phyloP scores from a whole-genome alignment of 2,888 invertebrate genomes.

The Pristionchus mayeri region DNA sequence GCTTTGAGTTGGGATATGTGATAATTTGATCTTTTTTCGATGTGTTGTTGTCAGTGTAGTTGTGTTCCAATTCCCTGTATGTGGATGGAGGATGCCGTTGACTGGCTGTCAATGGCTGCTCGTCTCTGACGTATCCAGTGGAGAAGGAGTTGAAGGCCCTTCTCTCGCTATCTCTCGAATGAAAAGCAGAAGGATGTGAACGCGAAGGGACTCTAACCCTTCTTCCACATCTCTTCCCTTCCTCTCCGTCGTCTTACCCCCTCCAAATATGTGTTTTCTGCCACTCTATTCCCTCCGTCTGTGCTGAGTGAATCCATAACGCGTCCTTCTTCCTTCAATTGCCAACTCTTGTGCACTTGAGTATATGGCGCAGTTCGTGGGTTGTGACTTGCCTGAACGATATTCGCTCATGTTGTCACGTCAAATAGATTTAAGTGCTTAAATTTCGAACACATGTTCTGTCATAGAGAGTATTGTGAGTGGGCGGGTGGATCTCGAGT shows the following conservation, averaged over 20 bases:
- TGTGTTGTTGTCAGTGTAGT: too few species aligned
- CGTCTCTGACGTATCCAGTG: not conserved
- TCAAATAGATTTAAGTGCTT: not conserved
- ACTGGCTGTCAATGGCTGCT: too few species aligned
- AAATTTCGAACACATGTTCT: too few species aligned
- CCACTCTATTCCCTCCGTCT: not conserved
- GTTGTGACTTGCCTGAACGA: not conserved
- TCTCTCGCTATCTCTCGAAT: slow-evolving; percentile 16
- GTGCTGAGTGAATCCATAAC: not conserved
- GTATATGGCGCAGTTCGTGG: not conserved
- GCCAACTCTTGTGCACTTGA: not conserved
- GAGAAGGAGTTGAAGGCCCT: not conserved
- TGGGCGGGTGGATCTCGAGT: too few species aligned
- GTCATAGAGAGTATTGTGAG: too few species aligned
- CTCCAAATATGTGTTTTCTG: slow-evolving; percentile 37
- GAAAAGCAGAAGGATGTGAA: slow-evolving; percentile 31
- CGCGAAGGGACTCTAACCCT: not conserved
- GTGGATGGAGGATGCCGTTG: too few species aligned
- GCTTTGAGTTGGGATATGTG: too few species aligned
- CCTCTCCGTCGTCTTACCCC: not conserved
- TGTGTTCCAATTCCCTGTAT: too few species aligned
- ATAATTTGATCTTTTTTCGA: too few species aligned
- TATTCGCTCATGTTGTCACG: not conserved
- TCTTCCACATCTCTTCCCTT: not conserved
- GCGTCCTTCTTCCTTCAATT: not conserved